Percentiles rank a stretch among this genome's conserved stretches.
These are phyloP conservation scores for Sphaeramia orbicularis DNA, from an alignment of 2,797 vertebrate genomes.

Conservation along the genomic window DNA sequence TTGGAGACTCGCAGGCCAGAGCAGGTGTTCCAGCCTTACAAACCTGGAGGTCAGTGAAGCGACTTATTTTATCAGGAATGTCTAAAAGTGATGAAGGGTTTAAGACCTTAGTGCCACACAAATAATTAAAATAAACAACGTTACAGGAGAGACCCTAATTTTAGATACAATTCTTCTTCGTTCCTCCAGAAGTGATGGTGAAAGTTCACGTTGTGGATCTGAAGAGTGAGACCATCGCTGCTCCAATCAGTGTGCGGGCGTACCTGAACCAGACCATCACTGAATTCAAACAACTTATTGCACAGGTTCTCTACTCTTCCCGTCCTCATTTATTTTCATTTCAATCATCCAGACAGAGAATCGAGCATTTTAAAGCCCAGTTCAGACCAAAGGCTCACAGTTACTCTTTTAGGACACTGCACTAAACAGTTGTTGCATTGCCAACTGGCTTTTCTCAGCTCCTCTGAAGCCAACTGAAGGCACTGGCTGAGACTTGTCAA, in stretches of 20 bases:
- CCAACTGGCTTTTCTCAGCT: too few species aligned
- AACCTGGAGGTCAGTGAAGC: conserved; percentile 92
- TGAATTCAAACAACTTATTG: conserved; percentile 98
- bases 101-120: background rate
- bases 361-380: too few species aligned
- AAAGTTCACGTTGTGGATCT: conserved; percentile 97
- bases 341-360: background rate
- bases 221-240: conserved; percentile 90
- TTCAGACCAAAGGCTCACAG: too few species aligned
- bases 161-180: too few species aligned
- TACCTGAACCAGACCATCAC: conserved; percentile 96
- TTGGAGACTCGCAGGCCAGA: conserved; percentile 94
- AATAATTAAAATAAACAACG: background rate
- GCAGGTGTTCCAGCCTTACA: conserved; percentile 97
- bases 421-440: too few species aligned
- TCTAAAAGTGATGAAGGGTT: conserved; percentile 1
- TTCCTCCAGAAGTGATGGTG: conserved; percentile 96
- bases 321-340: background rate
- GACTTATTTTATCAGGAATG: background rate
- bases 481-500: too few species aligned
- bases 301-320: conserved; percentile 87
- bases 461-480: too few species aligned
- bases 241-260: conserved; percentile 93
- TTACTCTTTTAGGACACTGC: too few species aligned
- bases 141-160: too few species aligned